Evolutionary conservation across 2,797 vertebrate genomes (phyloP).

Genomic region (Merluccius polli): DNA sequence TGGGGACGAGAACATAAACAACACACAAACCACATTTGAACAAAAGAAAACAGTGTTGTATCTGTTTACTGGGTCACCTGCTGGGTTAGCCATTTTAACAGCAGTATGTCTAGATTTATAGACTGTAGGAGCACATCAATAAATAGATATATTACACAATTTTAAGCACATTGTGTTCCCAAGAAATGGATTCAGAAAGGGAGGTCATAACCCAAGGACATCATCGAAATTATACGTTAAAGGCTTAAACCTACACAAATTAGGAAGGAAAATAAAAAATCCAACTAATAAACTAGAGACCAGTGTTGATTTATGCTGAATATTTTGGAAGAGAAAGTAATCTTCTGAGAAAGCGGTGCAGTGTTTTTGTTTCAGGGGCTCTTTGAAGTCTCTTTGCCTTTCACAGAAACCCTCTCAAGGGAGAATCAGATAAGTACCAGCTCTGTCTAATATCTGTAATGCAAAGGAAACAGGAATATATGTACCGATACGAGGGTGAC

Average conservation of each 20-base stretch:
- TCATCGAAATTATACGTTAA: neutral
- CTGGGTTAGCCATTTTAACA: neutral
- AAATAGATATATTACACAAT: neutral
- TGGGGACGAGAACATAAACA: neutral
- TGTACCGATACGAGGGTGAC: neutral
- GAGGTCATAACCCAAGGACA: neutral
- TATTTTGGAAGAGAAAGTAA: neutral
- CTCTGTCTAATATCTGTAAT: neutral
- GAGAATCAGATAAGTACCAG: neutral
- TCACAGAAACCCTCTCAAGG: neutral
- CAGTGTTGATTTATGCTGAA: neutral
- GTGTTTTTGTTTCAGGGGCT: neutral
- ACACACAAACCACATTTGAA: too few relatives aligned
- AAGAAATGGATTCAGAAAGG: neutral
- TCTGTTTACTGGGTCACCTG: neutral
- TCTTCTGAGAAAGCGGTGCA: neutral
- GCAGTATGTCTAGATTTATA: neutral
- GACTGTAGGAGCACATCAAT: neutral
- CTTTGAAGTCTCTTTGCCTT: neutral
- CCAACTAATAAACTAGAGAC: neutral
- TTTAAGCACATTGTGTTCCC: neutral
- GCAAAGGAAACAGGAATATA: slow-evolving; percentile 2
- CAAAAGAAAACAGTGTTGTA: neutral
- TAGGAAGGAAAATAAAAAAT: neutral
- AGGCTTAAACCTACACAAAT: neutral